A percentile compares a stretch with the other conserved stretches of the same genome.
phyloP scores from a whole-genome alignment of 2,888 invertebrate species.

The Scaptomyza flava region DNA sequence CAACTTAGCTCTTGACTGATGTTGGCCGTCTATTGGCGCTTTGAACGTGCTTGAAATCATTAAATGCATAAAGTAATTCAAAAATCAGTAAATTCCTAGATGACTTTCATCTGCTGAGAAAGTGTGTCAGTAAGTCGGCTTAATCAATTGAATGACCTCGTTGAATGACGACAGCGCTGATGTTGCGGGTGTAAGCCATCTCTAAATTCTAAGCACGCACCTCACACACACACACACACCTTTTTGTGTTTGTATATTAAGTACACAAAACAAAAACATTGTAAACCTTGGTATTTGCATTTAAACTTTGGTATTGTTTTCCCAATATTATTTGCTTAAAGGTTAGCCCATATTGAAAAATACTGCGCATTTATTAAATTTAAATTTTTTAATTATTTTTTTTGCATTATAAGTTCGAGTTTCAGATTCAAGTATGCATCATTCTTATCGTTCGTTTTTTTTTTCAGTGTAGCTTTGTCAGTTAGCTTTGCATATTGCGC shows the following conservation, averaged over 20 bases:
- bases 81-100: conserved; percentile 3
- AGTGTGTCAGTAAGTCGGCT: conserved; percentile 43
- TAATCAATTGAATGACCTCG: conserved; percentile 29
- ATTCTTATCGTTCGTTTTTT: not conserved
- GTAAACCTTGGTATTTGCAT: not conserved
- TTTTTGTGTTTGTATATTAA: not conserved
- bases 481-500: conserved; percentile 36
- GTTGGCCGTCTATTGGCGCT: conserved; percentile 9
- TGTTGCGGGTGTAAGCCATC: conserved; percentile 26
- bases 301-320: too few relatives aligned
- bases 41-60: conserved; percentile 6
- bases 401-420: too few relatives aligned
- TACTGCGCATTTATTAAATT: too few relatives aligned
- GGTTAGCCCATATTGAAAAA: too few relatives aligned
- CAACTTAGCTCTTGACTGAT: conserved; percentile 15
- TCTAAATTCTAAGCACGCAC: conserved; percentile 40
- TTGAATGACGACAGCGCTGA: conserved; percentile 26
- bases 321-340: too few relatives aligned
- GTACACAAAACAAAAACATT: not conserved
- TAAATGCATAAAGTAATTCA: not conserved
- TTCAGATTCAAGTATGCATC: not conserved
- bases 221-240: not conserved
- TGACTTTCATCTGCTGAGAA: not conserved
- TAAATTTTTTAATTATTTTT: too few relatives aligned
- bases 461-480: conserved; percentile 2